phyloP scores from a whole-genome alignment of 2,797 vertebrate species.

The Falco peregrinus region DNA sequence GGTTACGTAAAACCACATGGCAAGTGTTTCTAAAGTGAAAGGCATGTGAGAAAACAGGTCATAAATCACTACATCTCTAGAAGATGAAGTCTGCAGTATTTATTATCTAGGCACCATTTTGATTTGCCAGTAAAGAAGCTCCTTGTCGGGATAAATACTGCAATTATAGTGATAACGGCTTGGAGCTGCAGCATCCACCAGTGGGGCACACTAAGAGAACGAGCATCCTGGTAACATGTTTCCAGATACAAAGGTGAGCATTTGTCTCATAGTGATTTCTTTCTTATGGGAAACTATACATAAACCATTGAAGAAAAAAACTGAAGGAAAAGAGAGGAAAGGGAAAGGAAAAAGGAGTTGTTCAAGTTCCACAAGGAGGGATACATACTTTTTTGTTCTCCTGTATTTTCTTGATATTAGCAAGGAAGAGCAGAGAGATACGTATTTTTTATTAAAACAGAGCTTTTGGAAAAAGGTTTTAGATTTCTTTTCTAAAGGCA shows the following conservation, averaged over 20 bases:
- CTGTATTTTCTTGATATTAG: not conserved
- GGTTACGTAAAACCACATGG: conserved; percentile 55
- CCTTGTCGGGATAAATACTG: not conserved
- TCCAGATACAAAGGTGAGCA: not conserved
- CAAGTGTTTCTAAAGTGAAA: conserved; percentile 17
- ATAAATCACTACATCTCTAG: conserved; percentile 55
- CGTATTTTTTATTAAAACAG: not conserved
- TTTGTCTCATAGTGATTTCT: not conserved
- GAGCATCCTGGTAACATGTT: not conserved
- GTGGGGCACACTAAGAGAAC: not conserved
- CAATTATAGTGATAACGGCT: not conserved
- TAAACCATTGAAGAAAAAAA: not conserved
- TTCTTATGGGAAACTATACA: not conserved
- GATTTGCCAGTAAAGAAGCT: conserved; percentile 23
- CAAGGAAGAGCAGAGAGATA: not conserved
- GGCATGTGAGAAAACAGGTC: conserved; percentile 46
- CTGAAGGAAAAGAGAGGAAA: not conserved
- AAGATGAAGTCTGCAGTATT: conserved; percentile 44
- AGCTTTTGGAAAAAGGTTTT: not conserved
- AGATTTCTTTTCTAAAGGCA: not conserved
- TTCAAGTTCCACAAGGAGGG: not conserved
- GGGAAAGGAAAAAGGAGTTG: not conserved
- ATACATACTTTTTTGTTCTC: not conserved
- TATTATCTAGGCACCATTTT: not conserved
- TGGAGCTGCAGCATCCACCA: not conserved